Evolutionary conservation across 2,113 vertebrate species (phyloP), one percentile per base, ranked within the genome.

Genomic region (Pedionomus torquatus): DNA sequence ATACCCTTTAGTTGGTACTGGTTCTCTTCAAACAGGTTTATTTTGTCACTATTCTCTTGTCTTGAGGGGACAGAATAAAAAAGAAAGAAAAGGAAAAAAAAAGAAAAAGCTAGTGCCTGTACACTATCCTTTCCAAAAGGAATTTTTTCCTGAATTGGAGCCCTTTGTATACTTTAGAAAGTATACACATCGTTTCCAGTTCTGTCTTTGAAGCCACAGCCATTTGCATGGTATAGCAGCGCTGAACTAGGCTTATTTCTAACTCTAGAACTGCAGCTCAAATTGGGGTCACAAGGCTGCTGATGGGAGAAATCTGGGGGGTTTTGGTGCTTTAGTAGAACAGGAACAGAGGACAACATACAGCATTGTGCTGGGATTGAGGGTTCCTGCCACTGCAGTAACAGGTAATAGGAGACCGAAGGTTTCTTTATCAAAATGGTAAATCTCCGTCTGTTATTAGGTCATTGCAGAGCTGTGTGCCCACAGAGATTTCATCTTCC

Each of bases 231-330:
- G 31, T 20, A 23, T 0, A 72, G 48, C 16, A 68, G 24, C 0
- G 0, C 16, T 54, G 20, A 66, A 35, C 5, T 7, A 9, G 20
- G 65, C 33, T 49, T 17, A n/a, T n/a, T 64, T 24, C 11, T 46
- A 70, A 70, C 18, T 30, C 17, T 4, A 61, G 17, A 37, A 9
- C 68, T n/a, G 35, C 28, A 37, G 25, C 51, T 81, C 43, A 64
- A 80, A 51, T 9, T 4, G 5, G 20, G 23, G 30, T 39, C 43
- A 74, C 17, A 46, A 26, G 15, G 35, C 23, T 65, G 43, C 43
- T 35, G 52, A 26, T 21, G 14, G 39, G 26, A 91, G 25, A 83
- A 74, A 61, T 2, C 2, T 39, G 17, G 1, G 9, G 0, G 0
- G 5, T 15, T 52, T 79, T 35, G 30, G 7, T n/a, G 43, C 60